phyloP scores from a whole-genome alignment of 2,888 invertebrate species.

The Troides aeacus region DNA sequence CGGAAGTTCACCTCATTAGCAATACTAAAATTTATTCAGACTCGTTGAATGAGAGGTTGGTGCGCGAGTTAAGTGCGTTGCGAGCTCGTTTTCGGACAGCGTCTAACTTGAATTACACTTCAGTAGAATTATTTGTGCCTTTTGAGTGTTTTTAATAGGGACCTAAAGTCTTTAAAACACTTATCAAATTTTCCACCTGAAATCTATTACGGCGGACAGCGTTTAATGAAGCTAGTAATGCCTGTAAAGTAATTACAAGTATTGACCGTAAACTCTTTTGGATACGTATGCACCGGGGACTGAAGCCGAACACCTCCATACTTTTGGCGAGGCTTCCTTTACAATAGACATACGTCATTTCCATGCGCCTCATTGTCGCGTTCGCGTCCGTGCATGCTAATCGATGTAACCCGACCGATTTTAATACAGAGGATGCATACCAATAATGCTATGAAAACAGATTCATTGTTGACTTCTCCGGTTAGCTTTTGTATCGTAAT shows the following conservation, averaged over 20 bases:
- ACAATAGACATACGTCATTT: slow-evolving; percentile 59
- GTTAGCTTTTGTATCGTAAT: slow-evolving; percentile 51
- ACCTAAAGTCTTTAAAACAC: slow-evolving; percentile 31
- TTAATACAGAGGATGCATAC: slow-evolving; percentile 36
- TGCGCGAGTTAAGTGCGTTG: slow-evolving; percentile 19
- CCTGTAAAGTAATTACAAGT: slow-evolving; percentile 31
- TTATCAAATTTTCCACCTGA: slow-evolving; percentile 58
- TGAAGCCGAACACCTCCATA: slow-evolving; percentile 42
- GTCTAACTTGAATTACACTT: slow-evolving; percentile 36
- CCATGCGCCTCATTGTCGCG: slow-evolving; percentile 54
- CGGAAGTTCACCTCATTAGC: slow-evolving; percentile 21
- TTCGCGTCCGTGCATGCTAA: slow-evolving; percentile 63
- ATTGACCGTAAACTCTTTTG: slow-evolving; percentile 48
- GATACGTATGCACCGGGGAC: slow-evolving; percentile 44
- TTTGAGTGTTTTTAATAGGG: slow-evolving; percentile 47
- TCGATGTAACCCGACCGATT: slow-evolving; percentile 46
- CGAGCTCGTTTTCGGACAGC: slow-evolving; percentile 22
- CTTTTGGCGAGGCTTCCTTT: slow-evolving; percentile 62
- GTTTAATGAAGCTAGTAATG: slow-evolving; percentile 2
- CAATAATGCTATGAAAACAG: slow-evolving; percentile 34
- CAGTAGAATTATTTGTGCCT: slow-evolving; percentile 35
- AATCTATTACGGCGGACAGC: slow-evolving; percentile 23
- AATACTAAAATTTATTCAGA: slow-evolving; percentile 15
- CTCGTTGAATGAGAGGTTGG: slow-evolving; percentile 12
- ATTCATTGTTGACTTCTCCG: slow-evolving; percentile 46